phyloP scores from a whole-genome alignment of 2,888 invertebrate genomes.

The Euzetes globulus region DNA sequence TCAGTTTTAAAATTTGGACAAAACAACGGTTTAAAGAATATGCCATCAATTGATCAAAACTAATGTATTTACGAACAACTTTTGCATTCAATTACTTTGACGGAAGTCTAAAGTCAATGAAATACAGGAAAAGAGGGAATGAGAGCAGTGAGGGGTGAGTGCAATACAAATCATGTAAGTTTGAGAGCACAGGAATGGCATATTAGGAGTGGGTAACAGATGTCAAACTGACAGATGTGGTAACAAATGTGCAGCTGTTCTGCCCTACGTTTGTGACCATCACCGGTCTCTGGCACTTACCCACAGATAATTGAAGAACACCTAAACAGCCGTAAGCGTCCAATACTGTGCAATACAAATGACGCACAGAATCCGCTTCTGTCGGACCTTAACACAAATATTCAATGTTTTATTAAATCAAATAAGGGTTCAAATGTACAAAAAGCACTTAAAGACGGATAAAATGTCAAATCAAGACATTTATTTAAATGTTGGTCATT shows the following conservation, averaged over 20 bases:
- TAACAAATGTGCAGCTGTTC: slow-evolving; percentile 23
- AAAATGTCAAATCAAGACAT: neutral
- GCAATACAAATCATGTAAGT: neutral
- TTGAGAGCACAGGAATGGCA: neutral
- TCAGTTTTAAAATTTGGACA: neutral
- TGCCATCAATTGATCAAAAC: neutral
- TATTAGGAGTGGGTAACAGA: neutral
- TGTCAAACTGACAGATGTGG: slow-evolving; percentile 1
- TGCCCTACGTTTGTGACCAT: neutral
- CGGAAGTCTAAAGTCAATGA: slow-evolving; percentile 11
- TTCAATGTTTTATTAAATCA: slow-evolving; percentile 24
- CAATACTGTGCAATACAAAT: slow-evolving; percentile 77
- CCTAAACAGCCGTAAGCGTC: slow-evolving; percentile 96
- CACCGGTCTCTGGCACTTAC: slow-evolving; percentile 43
- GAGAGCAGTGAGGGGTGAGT: neutral
- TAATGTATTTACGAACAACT: neutral
- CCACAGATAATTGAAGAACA: slow-evolving; percentile 76
- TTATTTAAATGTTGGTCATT: neutral
- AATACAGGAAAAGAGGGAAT: slow-evolving; percentile 9
- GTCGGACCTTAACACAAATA: slow-evolving; percentile 56
- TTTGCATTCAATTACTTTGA: neutral
- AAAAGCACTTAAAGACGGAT: no score
- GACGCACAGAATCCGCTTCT: slow-evolving; percentile 81
- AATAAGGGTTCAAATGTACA: no score
- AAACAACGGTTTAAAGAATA: neutral